Evolutionary conservation across 2,797 vertebrate species (phyloP).

Genomic region (Megaceryle alcyon): DNA sequence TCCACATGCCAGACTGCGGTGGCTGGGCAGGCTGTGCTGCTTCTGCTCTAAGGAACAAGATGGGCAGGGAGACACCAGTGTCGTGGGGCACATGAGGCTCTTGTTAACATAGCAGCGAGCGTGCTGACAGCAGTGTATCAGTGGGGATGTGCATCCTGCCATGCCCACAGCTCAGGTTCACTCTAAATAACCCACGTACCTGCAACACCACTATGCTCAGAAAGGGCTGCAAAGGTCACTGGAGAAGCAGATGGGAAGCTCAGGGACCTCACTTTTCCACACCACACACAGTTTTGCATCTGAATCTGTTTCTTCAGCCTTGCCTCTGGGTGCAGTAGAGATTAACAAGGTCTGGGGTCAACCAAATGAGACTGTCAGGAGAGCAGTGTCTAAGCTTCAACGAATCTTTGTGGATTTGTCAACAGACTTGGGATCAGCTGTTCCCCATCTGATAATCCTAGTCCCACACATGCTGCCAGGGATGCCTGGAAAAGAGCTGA

Average conservation of each 20-base stretch:
- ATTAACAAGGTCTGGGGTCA: slow-evolving; percentile 25
- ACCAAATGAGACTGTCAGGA: neutral
- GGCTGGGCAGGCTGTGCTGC: neutral
- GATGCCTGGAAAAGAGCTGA: slow-evolving; percentile 14
- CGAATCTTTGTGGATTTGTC: slow-evolving; percentile 17
- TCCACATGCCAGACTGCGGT: neutral
- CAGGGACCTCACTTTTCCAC: neutral
- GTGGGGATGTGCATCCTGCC: accelerated
- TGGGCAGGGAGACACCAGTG: neutral
- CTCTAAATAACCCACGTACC: neutral
- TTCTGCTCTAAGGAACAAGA: neutral
- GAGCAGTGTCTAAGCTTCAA: neutral
- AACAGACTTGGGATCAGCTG: slow-evolving; percentile 34
- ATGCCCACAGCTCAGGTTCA: neutral
- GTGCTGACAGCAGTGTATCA: neutral
- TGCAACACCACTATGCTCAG: neutral
- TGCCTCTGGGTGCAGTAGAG: neutral
- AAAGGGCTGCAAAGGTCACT: neutral
- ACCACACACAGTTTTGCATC: neutral
- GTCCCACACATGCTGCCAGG: neutral
- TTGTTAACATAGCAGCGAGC: neutral
- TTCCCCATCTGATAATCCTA: slow-evolving; percentile 33
- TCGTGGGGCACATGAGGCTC: neutral
- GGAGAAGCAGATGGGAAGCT: neutral
- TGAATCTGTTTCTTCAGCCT: slow-evolving; percentile 2